Evolutionary conservation across 2,113 vertebrate genomes (phyloP).

Genomic region (Chaetodon trifascialis): DNA sequence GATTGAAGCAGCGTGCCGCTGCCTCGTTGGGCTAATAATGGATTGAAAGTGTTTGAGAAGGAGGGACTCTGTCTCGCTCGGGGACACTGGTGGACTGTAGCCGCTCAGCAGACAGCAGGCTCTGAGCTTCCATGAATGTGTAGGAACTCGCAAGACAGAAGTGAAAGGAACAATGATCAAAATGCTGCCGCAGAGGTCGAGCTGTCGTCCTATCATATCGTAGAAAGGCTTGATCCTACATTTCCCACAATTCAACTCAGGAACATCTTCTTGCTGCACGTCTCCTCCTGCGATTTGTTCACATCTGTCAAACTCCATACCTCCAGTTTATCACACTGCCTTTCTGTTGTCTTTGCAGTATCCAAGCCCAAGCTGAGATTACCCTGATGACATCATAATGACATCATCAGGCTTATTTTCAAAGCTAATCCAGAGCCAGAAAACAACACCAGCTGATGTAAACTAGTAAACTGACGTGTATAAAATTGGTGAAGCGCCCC

Average conservation of each 20-base stretch:
- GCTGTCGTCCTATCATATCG: neutral
- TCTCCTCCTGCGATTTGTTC: neutral
- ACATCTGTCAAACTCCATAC: neutral
- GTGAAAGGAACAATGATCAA: too few relatives aligned
- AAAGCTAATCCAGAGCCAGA: neutral
- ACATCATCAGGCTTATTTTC: neutral
- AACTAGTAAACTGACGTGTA: neutral
- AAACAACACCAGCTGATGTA: neutral
- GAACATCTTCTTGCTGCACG: neutral
- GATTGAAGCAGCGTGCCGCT: neutral
- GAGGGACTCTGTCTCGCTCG: constrained; percentile 17
- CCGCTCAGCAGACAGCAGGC: constrained; percentile 1
- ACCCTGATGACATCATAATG: neutral
- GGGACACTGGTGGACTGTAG: constrained; percentile 25
- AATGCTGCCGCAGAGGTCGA: neutral
- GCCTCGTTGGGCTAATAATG: neutral
- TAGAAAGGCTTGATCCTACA: too few relatives aligned
- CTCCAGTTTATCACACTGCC: neutral
- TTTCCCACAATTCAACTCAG: neutral
- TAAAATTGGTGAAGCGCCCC: neutral
- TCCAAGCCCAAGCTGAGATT: neutral
- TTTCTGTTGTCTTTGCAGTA: neutral
- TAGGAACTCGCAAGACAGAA: rapidly evolving
- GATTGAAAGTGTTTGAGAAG: constrained; percentile 3
- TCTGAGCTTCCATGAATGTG: neutral